A percentile compares a stretch with the other conserved stretches of the same genome.
Evolutionary conservation across 1,140 invertebrate species (phyloP).

Genomic region (Caenorhabditis briggsae): DNA sequence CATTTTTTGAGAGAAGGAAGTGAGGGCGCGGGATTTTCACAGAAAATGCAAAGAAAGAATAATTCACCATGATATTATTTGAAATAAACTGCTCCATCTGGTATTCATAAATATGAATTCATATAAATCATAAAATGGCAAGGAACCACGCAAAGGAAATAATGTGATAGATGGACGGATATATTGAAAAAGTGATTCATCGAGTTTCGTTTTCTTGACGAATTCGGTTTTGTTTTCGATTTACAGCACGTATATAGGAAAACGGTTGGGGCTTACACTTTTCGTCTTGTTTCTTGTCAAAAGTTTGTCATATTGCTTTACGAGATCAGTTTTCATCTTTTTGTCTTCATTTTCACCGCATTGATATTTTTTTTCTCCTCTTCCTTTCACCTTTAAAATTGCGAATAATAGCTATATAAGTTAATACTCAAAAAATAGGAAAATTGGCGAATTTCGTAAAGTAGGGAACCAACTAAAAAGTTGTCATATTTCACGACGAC

Average conservation of each 20-base stretch:
- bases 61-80: not conserved
- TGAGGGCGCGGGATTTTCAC: conserved; percentile 2
- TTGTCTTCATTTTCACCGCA: not conserved
- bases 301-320: conserved; percentile 25
- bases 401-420: not conserved
- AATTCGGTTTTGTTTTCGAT: not conserved
- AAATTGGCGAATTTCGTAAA: too few species aligned
- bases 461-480: not conserved
- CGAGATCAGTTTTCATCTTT: conserved; percentile 49
- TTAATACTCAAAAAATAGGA: not conserved
- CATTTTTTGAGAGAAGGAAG: conserved; percentile 20
- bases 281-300: conserved; percentile 36
- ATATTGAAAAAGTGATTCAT: conserved; percentile 11
- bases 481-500: conserved; percentile 17
- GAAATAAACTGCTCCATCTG: not conserved
- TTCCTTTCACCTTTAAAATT: not conserved
- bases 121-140: too few species aligned
- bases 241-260: not conserved
- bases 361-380: not conserved
- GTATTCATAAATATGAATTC: too few species aligned
- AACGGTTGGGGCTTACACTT: not conserved
- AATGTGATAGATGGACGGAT: too few species aligned
- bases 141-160: too few species aligned
- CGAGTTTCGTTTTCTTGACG: not conserved
- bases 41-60: not conserved